Evolutionary conservation across 2,113 vertebrate species (phyloP).

Genomic region (Labeo catla): DNA sequence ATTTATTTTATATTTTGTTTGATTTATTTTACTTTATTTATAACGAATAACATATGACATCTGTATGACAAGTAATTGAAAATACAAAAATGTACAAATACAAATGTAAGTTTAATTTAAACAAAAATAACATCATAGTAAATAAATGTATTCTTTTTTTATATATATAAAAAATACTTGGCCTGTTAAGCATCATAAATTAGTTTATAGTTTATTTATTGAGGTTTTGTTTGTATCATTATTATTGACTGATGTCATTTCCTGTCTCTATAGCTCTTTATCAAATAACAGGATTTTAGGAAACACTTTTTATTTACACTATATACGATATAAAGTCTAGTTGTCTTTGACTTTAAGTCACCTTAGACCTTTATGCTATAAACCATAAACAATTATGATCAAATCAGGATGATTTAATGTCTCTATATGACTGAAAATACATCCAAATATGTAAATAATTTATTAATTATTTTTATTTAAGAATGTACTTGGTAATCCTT

Average conservation of each 20-base stretch:
- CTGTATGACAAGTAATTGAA: too few species aligned
- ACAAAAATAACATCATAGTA: background rate
- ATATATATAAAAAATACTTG: background rate
- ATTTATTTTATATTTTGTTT: background rate
- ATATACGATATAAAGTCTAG: too few species aligned
- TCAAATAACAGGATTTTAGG: too few species aligned
- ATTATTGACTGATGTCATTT: background rate
- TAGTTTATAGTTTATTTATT: background rate
- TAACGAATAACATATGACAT: too few species aligned
- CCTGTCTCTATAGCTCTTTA: too few species aligned
- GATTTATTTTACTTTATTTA: background rate
- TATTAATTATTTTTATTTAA: background rate
- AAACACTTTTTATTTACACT: too few species aligned
- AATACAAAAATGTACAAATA: background rate
- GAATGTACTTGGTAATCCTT: background rate
- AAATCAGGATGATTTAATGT: background rate
- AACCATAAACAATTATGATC: background rate
- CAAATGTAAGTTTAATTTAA: background rate
- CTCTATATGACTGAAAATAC: background rate
- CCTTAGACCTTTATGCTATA: too few species aligned
- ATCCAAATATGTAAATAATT: background rate
- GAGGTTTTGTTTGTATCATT: background rate
- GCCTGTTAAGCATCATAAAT: background rate
- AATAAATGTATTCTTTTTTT: background rate
- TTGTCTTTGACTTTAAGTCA: too few species aligned